Base-by-base conservation (phyloP, 2,113 vertebrate species). In the Alexandromys fortis region DNA sequence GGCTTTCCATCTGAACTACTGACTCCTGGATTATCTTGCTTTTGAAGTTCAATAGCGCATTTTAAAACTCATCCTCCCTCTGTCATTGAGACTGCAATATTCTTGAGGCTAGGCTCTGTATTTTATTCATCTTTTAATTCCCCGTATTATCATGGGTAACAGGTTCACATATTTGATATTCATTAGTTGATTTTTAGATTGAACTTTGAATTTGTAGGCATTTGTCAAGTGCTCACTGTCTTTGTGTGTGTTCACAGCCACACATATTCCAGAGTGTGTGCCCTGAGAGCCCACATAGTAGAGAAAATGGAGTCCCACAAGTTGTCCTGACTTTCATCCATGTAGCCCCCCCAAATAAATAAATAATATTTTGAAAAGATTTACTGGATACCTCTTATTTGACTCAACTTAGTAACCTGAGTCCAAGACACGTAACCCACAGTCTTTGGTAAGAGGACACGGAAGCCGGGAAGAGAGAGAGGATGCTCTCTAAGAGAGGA, bases 81-180 rank as follows among this genome's bases (percentile, higher is more conserved):
- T 47, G 0, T 78, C 21, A 92, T 89, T 19, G 75, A 77, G 21
- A 92, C 6, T 87, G 70, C 58, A 92, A 42, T 93, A 76, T 93
- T 96, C n/a, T 91, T 30, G 11, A 94, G 19, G 33, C 45, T 49
- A n/a, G 22, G 26, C 2, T 1, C 1, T 87, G 7, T 87, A 42
- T 96, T 63, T 87, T 83, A 47, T 3, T 92, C 33, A 95, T 91
- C 61, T 94, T 91, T 95, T 73, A 72, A 45, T 68, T 78, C 30
- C 30, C 28, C 75, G 24, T 75, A 49, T 16, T 78, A 17, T 95
- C 33, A 79, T 65, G 33, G 70, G n/a, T 55, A 88, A 86, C 79
- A 94, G 58, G 65, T 73, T 94, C 35, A 89, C 67, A 73, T 87
- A 28, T 38, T 77, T 77, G 61, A 89, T 90, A 88, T 65, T 88